Conservation (phyloP, 1,140 invertebrate genomes). For the Caenorhabditis inopinata region DNA sequence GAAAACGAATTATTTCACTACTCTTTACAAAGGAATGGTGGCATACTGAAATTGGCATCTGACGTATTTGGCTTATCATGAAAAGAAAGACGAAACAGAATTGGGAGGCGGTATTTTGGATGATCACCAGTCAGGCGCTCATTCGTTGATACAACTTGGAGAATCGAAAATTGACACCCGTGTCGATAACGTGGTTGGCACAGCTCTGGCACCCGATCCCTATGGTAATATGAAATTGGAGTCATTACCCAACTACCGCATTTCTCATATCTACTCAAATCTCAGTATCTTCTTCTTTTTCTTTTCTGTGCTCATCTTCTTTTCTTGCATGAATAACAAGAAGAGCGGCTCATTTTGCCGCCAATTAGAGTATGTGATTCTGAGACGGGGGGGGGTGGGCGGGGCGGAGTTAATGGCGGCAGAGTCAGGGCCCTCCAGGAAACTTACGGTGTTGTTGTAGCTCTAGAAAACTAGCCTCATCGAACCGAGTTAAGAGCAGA, state of each 20-base stretch:
- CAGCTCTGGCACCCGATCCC: not conserved
- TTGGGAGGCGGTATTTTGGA: not conserved
- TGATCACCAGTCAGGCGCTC: not conserved
- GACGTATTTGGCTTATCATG: too few species aligned
- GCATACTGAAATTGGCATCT: too few species aligned
- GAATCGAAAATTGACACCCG: not conserved
- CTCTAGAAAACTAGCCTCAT: conserved; percentile 20
- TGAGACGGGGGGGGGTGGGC: not conserved
- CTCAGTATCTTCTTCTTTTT: not conserved
- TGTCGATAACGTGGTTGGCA: not conserved
- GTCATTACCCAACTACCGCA: conserved; percentile 29
- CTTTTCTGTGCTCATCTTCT: not conserved
- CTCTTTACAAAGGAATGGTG: too few species aligned
- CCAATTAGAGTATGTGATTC: conserved; percentile 19
- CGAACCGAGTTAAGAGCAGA: not conserved
- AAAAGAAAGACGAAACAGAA: too few species aligned
- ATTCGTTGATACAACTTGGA: not conserved
- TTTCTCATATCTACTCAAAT: conserved; percentile 12
- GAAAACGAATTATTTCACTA: too few species aligned
- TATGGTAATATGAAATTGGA: conserved; percentile 27
- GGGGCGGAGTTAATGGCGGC: not conserved
- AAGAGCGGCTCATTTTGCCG: conserved; percentile 9
- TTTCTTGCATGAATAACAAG: conserved; percentile 19
- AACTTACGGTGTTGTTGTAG: not conserved
- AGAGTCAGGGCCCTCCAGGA: not conserved